Base-by-base conservation (phyloP, 2,797 vertebrate genomes). In the Enteromius paludinosus region DNA sequence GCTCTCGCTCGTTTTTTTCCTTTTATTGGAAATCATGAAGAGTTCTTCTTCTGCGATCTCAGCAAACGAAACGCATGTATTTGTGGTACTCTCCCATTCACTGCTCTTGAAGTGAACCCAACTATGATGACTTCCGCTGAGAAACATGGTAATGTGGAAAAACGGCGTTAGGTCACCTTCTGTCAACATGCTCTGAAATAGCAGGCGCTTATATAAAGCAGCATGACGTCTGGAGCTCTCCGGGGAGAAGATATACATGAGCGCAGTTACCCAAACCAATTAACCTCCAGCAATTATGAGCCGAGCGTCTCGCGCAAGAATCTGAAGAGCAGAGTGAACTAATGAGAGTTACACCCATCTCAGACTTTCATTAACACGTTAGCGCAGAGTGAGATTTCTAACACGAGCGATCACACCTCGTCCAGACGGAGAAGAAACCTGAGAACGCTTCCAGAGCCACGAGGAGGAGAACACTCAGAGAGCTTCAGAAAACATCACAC, bases 341-440 rank as follows among this genome's bases (percentile, higher is more conserved):
- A 79, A 89, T 86, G 87, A 88, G 82, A 76, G 72, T 78, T 47
- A 62, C 54, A 81, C n/a, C 72, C 72, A 61, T 88, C 82, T 69
- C 35, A 82, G 54, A 77, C 72, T 73, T 84, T 81, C 84, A 86
- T 89, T 86, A 90, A 84, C 87, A 85, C 86, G 20, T 82, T 18
- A 62, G 64, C 35, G 25, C 66, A 41, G 85, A 56, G 86, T 79
- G 69, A 86, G 87, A 83, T 81, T 65, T 77, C 70, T 70, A 69
- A 65, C 69, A 49, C 77, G 82, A 73, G 79, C 41, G 23, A 68
- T 76, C 75, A 85, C 85, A 82, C 78, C 81, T 69, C n/a, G 5
- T 62, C 52, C 79, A 82, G 85, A 86, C 49, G 83, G 77, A 17
- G 43, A 18, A 5, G 10, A 54, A 77, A 61, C 47, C 86, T 73